phyloP scores from a whole-genome alignment of 2,113 vertebrate genomes.

The Oxyura jamaicensis region DNA sequence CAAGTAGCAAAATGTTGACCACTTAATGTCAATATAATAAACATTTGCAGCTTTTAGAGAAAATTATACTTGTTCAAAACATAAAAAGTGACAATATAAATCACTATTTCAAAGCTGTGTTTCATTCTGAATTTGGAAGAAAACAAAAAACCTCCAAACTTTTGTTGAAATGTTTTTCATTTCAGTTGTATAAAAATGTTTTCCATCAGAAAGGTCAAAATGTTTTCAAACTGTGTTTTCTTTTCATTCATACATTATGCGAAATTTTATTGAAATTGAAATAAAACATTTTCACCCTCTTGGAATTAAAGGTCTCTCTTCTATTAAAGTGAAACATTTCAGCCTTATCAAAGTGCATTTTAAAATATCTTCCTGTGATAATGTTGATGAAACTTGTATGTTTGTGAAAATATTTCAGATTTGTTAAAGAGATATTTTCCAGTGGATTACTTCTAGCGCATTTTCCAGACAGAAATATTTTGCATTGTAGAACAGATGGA shows the following conservation, averaged over 20 bases:
- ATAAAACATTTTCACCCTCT: not conserved
- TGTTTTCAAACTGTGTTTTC: not conserved
- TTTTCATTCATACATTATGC: not conserved
- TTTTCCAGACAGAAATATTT: not conserved
- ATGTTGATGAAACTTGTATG: not conserved
- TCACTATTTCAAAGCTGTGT: not conserved
- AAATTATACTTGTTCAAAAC: not conserved
- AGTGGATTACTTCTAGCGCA: not conserved
- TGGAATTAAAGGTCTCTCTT: conserved; percentile 3
- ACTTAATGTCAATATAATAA: not conserved
- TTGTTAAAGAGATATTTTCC: not conserved
- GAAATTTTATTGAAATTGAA: not conserved
- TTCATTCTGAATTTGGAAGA: not conserved
- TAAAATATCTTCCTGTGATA: not conserved
- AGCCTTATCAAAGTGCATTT: not conserved
- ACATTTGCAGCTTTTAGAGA: not conserved
- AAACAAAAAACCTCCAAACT: not conserved
- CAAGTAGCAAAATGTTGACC: not conserved
- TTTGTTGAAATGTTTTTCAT: not conserved
- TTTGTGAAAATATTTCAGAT: not conserved
- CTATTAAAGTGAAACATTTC: conserved; percentile 3
- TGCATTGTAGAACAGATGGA: not conserved
- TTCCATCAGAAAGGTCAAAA: not conserved
- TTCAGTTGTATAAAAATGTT: not conserved
- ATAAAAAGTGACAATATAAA: not conserved